Conservation (phyloP, 2,888 invertebrate species). For the Globia sparganii region DNA sequence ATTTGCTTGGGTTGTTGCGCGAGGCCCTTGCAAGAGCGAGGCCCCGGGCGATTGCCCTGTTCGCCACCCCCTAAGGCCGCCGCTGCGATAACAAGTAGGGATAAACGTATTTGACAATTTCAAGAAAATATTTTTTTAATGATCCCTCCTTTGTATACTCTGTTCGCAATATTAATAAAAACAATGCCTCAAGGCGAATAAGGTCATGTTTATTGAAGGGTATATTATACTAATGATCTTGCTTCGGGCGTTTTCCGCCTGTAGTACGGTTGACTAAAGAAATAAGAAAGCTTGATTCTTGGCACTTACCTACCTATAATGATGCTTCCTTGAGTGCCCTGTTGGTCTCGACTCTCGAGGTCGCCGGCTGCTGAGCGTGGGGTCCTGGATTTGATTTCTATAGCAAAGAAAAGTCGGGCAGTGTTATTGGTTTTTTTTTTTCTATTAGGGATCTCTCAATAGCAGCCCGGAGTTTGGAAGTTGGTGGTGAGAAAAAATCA, state of each 20-base stretch:
- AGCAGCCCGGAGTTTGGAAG: not conserved
- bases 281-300: not conserved
- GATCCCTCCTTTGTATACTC: not conserved
- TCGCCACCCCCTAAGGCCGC: too few species aligned
- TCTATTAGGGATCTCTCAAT: not conserved
- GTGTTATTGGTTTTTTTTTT: not conserved
- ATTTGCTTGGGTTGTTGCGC: too few species aligned
- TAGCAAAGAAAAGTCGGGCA: not conserved
- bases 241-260: not conserved
- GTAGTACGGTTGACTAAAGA: not conserved
- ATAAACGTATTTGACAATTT: constrained; percentile 1
- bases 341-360: not conserved
- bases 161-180: constrained; percentile 23
- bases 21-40: too few species aligned
- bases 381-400: not conserved
- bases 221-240: constrained; percentile 7
- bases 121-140: constrained; percentile 15
- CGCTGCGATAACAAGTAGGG: not conserved
- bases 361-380: not conserved
- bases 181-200: constrained; percentile 1
- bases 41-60: too few species aligned
- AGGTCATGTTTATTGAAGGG: not conserved
- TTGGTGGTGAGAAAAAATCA: not conserved
- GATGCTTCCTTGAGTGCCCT: not conserved
- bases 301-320: not conserved